Evolutionary conservation across 1,140 invertebrate genomes (phyloP).

Genomic region (Bactericera cockerelli): DNA sequence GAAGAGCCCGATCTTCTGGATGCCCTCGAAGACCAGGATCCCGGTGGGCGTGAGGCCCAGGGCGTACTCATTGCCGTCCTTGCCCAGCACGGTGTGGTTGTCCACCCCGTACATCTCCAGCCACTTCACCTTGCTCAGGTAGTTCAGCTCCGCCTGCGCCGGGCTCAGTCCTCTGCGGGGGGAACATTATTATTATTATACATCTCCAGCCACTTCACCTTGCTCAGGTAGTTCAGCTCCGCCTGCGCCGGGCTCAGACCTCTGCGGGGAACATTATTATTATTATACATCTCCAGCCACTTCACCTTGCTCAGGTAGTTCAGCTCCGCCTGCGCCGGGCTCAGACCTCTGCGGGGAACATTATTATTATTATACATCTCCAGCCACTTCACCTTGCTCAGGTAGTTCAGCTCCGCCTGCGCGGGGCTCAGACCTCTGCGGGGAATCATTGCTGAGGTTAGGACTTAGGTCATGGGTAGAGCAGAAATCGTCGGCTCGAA

Average conservation of each 20-base stretch:
- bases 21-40: slow-evolving; percentile 90
- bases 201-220: slow-evolving; percentile 91
- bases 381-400: slow-evolving; percentile 88
- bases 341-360: slow-evolving; percentile 41
- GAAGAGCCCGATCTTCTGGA: slow-evolving; percentile 92
- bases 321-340: slow-evolving; percentile 81
- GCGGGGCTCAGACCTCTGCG: slow-evolving; percentile 64
- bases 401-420: slow-evolving; percentile 79
- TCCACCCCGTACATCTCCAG: slow-evolving; percentile 95
- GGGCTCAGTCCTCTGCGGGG: slow-evolving; percentile 54
- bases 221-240: slow-evolving; percentile 80
- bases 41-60: slow-evolving; percentile 95
- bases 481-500: too few relatives aligned
- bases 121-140: slow-evolving; percentile 88
- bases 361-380: slow-evolving; percentile 78
- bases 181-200: slow-evolving; percentile 39
- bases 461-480: too few relatives aligned
- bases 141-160: slow-evolving; percentile 81
- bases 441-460: too few relatives aligned
- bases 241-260: slow-evolving; percentile 78
- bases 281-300: slow-evolving; percentile 95
- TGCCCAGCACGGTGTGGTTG: slow-evolving; percentile 84
- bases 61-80: slow-evolving; percentile 90
- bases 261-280: slow-evolving; percentile 28
- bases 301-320: slow-evolving; percentile 87